Base-by-base conservation (phyloP, 2,797 vertebrate genomes). In the Neopelma chrysocephalum region DNA sequence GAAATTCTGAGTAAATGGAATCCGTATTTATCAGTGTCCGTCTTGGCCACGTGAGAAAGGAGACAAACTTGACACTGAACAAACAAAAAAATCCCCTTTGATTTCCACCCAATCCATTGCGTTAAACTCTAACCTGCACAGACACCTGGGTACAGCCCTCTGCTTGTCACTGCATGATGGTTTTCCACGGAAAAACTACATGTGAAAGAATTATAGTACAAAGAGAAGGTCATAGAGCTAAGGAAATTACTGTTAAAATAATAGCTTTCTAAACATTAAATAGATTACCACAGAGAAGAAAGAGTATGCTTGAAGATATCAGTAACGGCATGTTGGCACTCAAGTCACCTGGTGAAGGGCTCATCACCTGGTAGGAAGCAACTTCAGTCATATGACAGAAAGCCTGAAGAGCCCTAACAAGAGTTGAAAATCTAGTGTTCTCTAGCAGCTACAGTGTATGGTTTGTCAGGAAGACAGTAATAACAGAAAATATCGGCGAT, bases 1-100 rank as follows among this genome's bases (percentile, higher is more conserved):
- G 73, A 95, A 95, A 90, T 94, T 95, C 77, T 93, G 76, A 86
- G 53, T 61, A 92, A 86, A 56, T 50, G 26, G 64, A 84, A 48
- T 83, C 32, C 48, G 11, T 76, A 56, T 81, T 82, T 91, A 86
- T 93, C 62, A 64, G 43, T 40, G 12, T 72, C 91, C 91, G 19
- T 83, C 85, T 90, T 90, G 85, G 89, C 65, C 5, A 1, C 23
- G 51, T 47, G 78, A 88, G 77, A 90, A 73, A 76, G 54, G 58
- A 94, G 38, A 45, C 56, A 62, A 83, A 72, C 48, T 88, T 89
- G 76, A 93, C 65, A 72, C 16, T 56, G 76, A 88, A 16, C n/a
- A 92, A 93, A 90, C 34, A 17, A 36, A 75, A 90, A 94, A 88
- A 38, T 60, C 80, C 80, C 50, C 7, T 16, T 91, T 73, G 76